Percentiles rank a stretch among this genome's conserved stretches.
Conservation (phyloP, 2,888 invertebrate genomes). For the Pomacea canaliculata region DNA sequence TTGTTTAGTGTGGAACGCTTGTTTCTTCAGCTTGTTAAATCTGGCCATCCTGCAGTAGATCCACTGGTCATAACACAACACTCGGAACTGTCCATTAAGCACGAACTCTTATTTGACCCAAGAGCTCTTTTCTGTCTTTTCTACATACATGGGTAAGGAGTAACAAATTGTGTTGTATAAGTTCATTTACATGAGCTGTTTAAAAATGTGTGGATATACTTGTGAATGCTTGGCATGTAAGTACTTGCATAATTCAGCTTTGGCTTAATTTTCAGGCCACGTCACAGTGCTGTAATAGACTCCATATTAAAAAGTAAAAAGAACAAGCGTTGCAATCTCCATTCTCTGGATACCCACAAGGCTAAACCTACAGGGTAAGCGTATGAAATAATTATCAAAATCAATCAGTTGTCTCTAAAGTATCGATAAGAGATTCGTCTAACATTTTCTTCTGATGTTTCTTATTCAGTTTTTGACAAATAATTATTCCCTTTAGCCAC, state of each 20-base stretch:
- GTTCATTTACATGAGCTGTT: background rate
- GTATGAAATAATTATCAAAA: background rate
- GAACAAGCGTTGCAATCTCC: constrained; percentile 88
- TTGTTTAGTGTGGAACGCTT: constrained; percentile 85
- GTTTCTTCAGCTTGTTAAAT: constrained; percentile 86
- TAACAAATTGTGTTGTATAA: background rate
- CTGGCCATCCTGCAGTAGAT: constrained; percentile 88
- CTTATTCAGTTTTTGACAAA: no score
- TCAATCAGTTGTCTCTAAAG: no score
- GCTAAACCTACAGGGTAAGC: constrained; percentile 69
- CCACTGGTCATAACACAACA: constrained; percentile 84
- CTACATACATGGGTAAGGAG: constrained; percentile 85
- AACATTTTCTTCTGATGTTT: no score
- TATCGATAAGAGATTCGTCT: no score
- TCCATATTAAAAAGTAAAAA: constrained; percentile 83
- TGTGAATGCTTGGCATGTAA: no score
- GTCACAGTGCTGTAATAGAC: constrained; percentile 61
- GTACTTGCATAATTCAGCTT: no score
- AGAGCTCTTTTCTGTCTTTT: constrained; percentile 86
- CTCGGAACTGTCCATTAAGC: constrained; percentile 83
- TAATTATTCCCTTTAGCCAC: no score
- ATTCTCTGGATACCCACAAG: constrained; percentile 84
- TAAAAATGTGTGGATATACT: no score
- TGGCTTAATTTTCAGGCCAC: constrained; percentile 53
- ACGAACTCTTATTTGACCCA: constrained; percentile 84